Evolutionary conservation across 2,888 invertebrate species (phyloP), one percentile per base, ranked within the genome.

Genomic region (Crepidodera aurea): DNA sequence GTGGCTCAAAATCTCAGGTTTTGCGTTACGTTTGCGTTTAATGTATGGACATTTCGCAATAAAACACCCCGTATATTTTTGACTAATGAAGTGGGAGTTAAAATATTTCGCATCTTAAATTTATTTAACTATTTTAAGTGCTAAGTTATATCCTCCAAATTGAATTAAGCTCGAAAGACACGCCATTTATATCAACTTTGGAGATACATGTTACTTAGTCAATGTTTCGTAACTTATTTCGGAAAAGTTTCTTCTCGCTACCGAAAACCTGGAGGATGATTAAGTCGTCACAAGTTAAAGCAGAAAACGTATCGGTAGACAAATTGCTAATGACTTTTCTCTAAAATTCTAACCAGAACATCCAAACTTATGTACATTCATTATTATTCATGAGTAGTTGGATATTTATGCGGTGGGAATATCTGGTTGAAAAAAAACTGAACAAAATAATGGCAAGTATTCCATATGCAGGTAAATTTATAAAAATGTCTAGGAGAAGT

Each of bases 171-270:
- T 34, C 18, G 5, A 10, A 12, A n/a, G 10, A 15, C 32, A 19
- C 32, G 34, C 51, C 51, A 51, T 51, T 51, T 51, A 51, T 37
- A 51, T 51, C 34, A 10, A 32, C 34, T 22, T 34, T 19, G 8
- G 37, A 19, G 37, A 51, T 51, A 37, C 51, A 37, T 22, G 18
- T 51, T 51, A 51, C 51, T 51, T 19, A 51, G 51, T 37, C 51
- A 34, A 51, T 37, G 51, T 51, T 51, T 19, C 13, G 51, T 34
- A 51, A 51, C 51, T 51, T 51, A 51, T 37, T 51, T 51, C 51
- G 15, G n/a, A 15, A 29, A 51, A 51, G 19, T 34, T 51, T 51
- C 6, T 18, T 19, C 32, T 18, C 12, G 7, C 27, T 12, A 15
- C 18, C 19, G 18, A 44, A 44, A 19, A 25, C 40, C 53, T 12